phyloP scores from a whole-genome alignment of 92 coral and sea anemone species.

The Phymanthus crucifer region DNA sequence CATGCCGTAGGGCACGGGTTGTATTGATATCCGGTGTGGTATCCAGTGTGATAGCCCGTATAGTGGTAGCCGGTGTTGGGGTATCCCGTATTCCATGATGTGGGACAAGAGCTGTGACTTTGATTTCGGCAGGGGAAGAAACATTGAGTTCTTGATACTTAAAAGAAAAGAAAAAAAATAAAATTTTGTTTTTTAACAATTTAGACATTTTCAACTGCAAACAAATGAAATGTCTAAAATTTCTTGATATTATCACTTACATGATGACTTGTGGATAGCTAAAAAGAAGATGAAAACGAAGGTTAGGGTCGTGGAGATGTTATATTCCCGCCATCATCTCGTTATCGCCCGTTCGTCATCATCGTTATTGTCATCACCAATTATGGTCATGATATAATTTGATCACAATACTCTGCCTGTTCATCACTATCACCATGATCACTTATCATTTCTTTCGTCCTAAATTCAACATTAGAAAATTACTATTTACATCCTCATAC shows the following conservation, averaged over 20 bases:
- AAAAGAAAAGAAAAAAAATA: neutral
- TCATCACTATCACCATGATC: neutral
- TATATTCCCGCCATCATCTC: neutral
- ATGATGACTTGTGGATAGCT: neutral
- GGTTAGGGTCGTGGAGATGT: neutral
- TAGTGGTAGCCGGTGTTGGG: slow-evolving; percentile 25
- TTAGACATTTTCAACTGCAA: neutral
- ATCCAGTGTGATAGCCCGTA: slow-evolving; percentile 21
- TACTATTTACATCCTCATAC: no score
- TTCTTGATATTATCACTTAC: neutral
- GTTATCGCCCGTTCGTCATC: no score
- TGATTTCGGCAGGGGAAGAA: slow-evolving; percentile 30
- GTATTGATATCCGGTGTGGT: slow-evolving; percentile 23
- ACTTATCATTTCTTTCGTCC: no score
- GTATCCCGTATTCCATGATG: slow-evolving; percentile 11
- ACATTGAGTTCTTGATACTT: slow-evolving; percentile 22
- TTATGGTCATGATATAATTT: no score
- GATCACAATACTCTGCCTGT: no score
- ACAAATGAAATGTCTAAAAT: neutral
- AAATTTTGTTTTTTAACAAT: neutral
- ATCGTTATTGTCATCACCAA: no score
- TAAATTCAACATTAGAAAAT: no score
- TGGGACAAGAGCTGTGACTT: slow-evolving; percentile 24
- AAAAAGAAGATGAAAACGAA: neutral
- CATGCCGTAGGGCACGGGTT: slow-evolving; percentile 25